phyloP scores from a whole-genome alignment of 2,113 vertebrate genomes.

The Poeciliopsis retropinna region DNA sequence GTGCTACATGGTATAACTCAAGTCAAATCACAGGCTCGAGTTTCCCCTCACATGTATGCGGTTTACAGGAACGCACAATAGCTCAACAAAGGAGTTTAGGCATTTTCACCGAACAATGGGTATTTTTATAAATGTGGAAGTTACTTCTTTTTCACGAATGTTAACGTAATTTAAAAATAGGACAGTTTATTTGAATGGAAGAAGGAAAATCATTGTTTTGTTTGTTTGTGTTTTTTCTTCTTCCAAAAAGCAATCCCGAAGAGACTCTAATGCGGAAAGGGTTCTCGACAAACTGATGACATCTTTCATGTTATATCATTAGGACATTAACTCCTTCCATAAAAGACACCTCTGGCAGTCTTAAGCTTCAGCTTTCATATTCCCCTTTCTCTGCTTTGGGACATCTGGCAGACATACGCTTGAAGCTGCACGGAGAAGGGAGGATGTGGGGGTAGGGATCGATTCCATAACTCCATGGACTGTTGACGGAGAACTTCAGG shows the following conservation, averaged over 20 bases:
- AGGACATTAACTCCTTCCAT: constrained; percentile 75
- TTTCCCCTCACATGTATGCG: constrained; percentile 47
- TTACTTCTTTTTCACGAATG: too few species aligned
- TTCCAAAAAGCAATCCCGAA: constrained; percentile 41
- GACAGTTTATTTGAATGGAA: not conserved
- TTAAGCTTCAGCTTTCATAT: constrained; percentile 61
- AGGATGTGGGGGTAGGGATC: constrained; percentile 68
- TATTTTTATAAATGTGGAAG: too few species aligned
- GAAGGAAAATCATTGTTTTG: not conserved
- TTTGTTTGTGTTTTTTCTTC: not conserved
- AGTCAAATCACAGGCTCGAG: constrained; percentile 39
- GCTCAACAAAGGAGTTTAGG: constrained; percentile 19
- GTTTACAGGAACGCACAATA: constrained; percentile 41
- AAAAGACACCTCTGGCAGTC: constrained; percentile 74
- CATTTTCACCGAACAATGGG: constrained; percentile 4
- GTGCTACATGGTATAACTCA: constrained; percentile 55
- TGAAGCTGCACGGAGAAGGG: constrained; percentile 36
- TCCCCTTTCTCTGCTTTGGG: constrained; percentile 37
- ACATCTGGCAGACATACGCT: constrained; percentile 81
- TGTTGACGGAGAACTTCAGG: constrained; percentile 49
- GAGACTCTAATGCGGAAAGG: constrained; percentile 33
- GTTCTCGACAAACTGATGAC: constrained; percentile 62
- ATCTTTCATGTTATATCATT: constrained; percentile 72
- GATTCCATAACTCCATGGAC: constrained; percentile 53
- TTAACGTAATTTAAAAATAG: too few species aligned